Conservation (phyloP, 2,113 vertebrate species). For the Ploceus nigricollis region DNA sequence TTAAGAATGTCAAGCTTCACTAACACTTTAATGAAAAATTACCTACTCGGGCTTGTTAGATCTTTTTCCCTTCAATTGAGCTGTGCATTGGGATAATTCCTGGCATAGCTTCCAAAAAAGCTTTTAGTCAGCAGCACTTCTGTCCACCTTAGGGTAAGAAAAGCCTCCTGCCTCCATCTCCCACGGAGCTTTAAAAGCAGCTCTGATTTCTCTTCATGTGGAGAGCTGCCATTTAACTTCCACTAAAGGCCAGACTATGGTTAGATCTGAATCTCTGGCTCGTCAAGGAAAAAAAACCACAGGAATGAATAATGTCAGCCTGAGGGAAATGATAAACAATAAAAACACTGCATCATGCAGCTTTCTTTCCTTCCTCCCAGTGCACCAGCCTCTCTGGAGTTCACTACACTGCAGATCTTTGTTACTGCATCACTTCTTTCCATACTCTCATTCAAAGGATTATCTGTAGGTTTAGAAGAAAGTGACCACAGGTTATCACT, state of each 20-base stretch:
- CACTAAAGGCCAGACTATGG: neutral
- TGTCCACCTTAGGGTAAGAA: neutral
- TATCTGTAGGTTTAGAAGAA: neutral
- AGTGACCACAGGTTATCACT: neutral
- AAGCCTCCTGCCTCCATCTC: neutral
- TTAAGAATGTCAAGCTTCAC: constrained; percentile 1
- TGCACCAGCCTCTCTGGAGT: neutral
- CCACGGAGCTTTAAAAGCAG: neutral
- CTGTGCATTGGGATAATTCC: constrained; percentile 6
- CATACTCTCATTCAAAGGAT: neutral
- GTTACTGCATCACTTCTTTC: neutral
- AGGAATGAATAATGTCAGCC: neutral
- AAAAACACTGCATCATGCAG: neutral
- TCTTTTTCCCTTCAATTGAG: constrained; percentile 38
- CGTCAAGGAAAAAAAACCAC: neutral
- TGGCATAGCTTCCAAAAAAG: constrained; percentile 4
- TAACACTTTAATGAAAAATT: constrained; percentile 32
- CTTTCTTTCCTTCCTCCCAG: neutral
- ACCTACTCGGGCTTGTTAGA: neutral
- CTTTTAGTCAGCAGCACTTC: constrained; percentile 36
- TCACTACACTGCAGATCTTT: neutral
- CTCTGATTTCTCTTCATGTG: neutral
- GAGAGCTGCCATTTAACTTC: neutral
- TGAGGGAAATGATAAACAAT: neutral
- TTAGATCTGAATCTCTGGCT: neutral